Base-by-base conservation (phyloP, 2,888 invertebrate species). In the Chrysomela aeneicollis region DNA sequence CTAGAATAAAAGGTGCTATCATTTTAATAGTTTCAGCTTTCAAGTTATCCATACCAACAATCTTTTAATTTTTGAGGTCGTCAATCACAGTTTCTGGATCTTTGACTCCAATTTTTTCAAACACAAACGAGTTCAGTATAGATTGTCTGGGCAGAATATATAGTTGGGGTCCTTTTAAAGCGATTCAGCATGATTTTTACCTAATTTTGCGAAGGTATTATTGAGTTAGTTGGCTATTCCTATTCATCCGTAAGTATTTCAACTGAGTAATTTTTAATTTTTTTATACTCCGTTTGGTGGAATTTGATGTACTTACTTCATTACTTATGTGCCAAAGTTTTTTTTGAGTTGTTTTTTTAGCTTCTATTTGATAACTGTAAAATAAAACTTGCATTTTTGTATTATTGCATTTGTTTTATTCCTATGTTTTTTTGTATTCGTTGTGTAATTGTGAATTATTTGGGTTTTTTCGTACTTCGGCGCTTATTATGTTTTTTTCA, bases 151-250 rank as follows among this genome's bases (percentile, higher is more conserved):
- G 35, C 12, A 10, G 35, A 35, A 50, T 50, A n/a, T n/a, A 12
- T 50, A 50, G 18, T 50, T 50, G 50, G 21, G 50, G n/a, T 19
- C 50, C 21, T 21, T 50, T 19, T 50, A 6, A 21, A 21, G 18
- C 21, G 50, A 50, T 21, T 50, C 50, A 50, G 21, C 50, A 21
- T 19, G 50, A n/a, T 21, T 50, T 50, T 50, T 50, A 2, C 50
- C 50, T 21, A 50, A 50, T 50, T 50, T 50, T 21, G 22, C 21
- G 12, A 50, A 50, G 21, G 50, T 50, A 21, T 18, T 21, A 50
- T 50, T 50, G 50, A 50, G 50, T 50, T 19, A 5, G 9, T 50
- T 50, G 1, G 50, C 50, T 50, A 50, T 50, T 9, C 4, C 18
- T n/a, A 21, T 50, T 50, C 50, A 19, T 50, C 50, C 5, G n/a